Evolutionary conservation across 2,888 invertebrate species (phyloP).

Genomic region (Acronicta psi): DNA sequence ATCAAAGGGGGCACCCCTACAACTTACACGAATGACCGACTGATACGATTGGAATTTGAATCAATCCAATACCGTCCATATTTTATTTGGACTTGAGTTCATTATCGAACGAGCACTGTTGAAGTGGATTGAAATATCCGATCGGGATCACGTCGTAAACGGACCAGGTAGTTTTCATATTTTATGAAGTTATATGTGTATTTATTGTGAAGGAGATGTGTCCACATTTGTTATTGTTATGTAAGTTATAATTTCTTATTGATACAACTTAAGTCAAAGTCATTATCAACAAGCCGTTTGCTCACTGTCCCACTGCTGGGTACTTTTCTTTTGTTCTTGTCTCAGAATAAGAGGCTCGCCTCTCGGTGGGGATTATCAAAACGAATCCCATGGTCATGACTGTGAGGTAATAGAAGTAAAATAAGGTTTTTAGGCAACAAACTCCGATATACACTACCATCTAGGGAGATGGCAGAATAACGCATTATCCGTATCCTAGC

Average conservation of each 20-base stretch:
- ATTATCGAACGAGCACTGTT: conserved; percentile 57
- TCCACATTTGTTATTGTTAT: conserved; percentile 22
- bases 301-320: too few relatives aligned
- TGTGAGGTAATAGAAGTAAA: too few relatives aligned
- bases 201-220: conserved; percentile 41
- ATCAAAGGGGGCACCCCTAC: conserved; percentile 48
- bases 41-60: conserved; percentile 55
- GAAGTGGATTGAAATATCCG: conserved; percentile 67
- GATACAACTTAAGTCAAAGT: too few relatives aligned
- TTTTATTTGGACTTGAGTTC: conserved; percentile 60
- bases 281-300: background rate
- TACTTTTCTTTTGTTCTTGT: too few relatives aligned
- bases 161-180: conserved; percentile 69
- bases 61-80: conserved; percentile 62
- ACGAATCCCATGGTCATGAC: too few relatives aligned
- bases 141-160: conserved; percentile 65
- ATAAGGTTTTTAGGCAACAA: too few relatives aligned
- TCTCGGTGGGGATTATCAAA: too few relatives aligned
- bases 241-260: background rate
- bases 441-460: too few relatives aligned
- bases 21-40: conserved; percentile 59
- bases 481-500: too few relatives aligned
- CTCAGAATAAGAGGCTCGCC: too few relatives aligned
- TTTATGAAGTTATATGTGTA: conserved; percentile 60
- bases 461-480: too few relatives aligned